Evolutionary conservation across 2,888 invertebrate genomes (phyloP), one percentile per base, ranked within the genome.

Genomic region (Metalampra italica): DNA sequence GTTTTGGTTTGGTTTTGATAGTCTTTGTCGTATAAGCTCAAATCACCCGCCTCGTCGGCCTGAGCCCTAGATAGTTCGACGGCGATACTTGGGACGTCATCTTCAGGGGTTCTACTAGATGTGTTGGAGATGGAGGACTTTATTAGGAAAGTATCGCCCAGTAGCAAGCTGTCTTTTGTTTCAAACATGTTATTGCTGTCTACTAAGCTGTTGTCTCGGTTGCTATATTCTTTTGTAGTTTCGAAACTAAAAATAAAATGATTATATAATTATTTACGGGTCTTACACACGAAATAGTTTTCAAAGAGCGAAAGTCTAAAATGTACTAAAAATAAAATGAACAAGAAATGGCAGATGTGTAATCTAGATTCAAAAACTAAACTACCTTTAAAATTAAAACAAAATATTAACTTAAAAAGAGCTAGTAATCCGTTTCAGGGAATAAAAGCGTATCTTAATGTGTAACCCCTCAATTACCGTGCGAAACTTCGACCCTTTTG

Each of bases 191-290:
- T 89, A 55, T 88, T 89, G 49, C 88, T 88, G 22, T 22, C 22
- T 22, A 22, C 22, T 0, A 89, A 60, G 59, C 86, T 87, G 47
- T 89, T 88, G 53, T 89, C 88, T 60, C 86, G 71, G 43, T 89
- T 89, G 57, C 89, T 71, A 29, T 88, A 68, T 53, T 88, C 89
- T 63, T 89, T 89, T 3, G 88, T 88, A 11, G 86, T 87, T 76
- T 84, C 83, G 45, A 84, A 85, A 56, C 83, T 84, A 55, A 15
- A 73, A 73, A 29, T 38, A 40, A 45, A 36, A 43, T 14, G 12
- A 9, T 37, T 4, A 29, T 12, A 13, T 32, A 46, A 34, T 22
- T n/a, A n/a, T n/a, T n/a, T n/a, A n/a, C n/a, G n/a, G n/a, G n/a
- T n/a, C n/a, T n/a, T n/a, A n/a, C n/a, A n/a, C n/a, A n/a, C n/a